phyloP scores from a whole-genome alignment of 2,797 vertebrate species.

The Gila robusta region DNA sequence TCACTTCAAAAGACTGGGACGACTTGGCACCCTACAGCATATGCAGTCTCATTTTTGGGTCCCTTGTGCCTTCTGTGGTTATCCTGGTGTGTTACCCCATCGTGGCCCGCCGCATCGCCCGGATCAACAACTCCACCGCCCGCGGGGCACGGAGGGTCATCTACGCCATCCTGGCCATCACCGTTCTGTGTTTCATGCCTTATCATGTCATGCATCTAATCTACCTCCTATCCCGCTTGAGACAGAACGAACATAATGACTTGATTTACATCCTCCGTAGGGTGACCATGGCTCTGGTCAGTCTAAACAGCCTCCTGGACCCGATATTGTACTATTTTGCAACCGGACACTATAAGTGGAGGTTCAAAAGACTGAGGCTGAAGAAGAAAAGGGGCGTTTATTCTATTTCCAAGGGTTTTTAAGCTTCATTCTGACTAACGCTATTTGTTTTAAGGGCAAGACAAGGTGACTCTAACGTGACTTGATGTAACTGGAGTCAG shows the following conservation, averaged over 20 bases:
- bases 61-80: slow-evolving; percentile 76
- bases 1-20: slow-evolving; percentile 70
- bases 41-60: slow-evolving; percentile 77
- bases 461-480: neutral
- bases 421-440: neutral
- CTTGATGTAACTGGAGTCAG: neutral
- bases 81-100: slow-evolving; percentile 80
- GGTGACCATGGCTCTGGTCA: slow-evolving; percentile 80
- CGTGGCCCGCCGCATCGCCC: slow-evolving; percentile 70
- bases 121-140: slow-evolving; percentile 65
- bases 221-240: slow-evolving; percentile 72
- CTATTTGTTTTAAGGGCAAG: neutral
- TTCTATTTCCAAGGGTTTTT: slow-evolving; percentile 63
- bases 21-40: slow-evolving; percentile 68
- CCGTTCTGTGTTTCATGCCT: slow-evolving; percentile 84
- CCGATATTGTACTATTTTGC: slow-evolving; percentile 84
- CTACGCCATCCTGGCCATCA: slow-evolving; percentile 79
- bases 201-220: slow-evolving; percentile 82
- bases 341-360: slow-evolving; percentile 75
- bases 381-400: slow-evolving; percentile 69
- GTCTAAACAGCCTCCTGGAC: slow-evolving; percentile 85
- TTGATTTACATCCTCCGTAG: slow-evolving; percentile 75
- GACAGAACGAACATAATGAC: slow-evolving; percentile 44
- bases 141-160: slow-evolving; percentile 74
- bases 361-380: slow-evolving; percentile 54